Evolutionary conservation across 2,888 invertebrate genomes (phyloP).

Genomic region (Andrena praecox): DNA sequence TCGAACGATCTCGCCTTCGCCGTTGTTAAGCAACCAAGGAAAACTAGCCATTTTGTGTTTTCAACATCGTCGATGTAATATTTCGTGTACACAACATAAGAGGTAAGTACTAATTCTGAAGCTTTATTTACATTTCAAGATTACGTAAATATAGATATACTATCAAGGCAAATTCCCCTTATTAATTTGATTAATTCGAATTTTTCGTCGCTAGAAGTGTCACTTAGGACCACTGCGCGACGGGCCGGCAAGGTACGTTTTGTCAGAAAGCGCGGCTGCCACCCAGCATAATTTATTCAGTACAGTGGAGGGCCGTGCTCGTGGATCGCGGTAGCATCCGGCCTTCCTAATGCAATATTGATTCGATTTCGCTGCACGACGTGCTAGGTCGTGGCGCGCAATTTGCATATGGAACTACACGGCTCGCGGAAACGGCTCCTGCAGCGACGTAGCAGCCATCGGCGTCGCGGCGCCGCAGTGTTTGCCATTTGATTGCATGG

Average conservation of each 20-base stretch:
- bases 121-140: too few relatives aligned
- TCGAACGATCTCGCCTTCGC: too few relatives aligned
- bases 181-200: too few relatives aligned
- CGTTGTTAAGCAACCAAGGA: too few relatives aligned
- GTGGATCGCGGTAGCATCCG: conserved; percentile 62
- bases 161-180: too few relatives aligned
- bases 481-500: conserved; percentile 75
- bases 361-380: conserved; percentile 72
- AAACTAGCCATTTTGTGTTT: too few relatives aligned
- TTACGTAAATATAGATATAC: too few relatives aligned
- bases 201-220: too few relatives aligned
- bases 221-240: too few relatives aligned
- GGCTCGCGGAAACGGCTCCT: conserved; percentile 53
- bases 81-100: too few relatives aligned
- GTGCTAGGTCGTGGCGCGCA: conserved; percentile 66
- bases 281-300: conserved; percentile 59
- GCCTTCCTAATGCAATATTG: conserved; percentile 74
- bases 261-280: conserved; percentile 39
- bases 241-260: conserved; percentile 21
- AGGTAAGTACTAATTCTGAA: too few relatives aligned
- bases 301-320: conserved; percentile 38
- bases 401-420: conserved; percentile 79
- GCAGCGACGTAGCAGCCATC: conserved; percentile 36
- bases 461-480: conserved; percentile 44
- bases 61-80: too few relatives aligned